Evolutionary conservation across 1,140 invertebrate species (phyloP).

Genomic region (Pseudomyrmex sp.): DNA sequence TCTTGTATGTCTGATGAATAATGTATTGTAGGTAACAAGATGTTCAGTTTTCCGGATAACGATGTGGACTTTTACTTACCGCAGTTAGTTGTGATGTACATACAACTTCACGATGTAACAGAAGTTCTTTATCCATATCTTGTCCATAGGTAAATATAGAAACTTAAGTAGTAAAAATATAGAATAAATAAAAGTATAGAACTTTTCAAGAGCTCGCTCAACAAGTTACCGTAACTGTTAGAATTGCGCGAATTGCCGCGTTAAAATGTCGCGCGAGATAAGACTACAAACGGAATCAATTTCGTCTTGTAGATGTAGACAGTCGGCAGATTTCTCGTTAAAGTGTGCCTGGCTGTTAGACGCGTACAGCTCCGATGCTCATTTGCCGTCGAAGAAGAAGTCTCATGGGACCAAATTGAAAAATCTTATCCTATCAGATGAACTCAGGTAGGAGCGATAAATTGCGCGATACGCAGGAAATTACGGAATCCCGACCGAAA

Average conservation of each 20-base stretch:
- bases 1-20: neutral
- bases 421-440: constrained; percentile 95
- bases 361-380: constrained; percentile 94
- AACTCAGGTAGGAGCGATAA: constrained; percentile 88
- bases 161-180: neutral
- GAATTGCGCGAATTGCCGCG: neutral
- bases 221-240: too few species aligned
- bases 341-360: constrained; percentile 98
- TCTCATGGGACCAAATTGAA: constrained; percentile 94
- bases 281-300: constrained; percentile 37
- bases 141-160: constrained; percentile 90
- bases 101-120: constrained; percentile 98
- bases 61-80: constrained; percentile 99
- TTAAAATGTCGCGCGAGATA: neutral
- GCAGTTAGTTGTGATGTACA: constrained; percentile 99
- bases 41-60: constrained; percentile 96
- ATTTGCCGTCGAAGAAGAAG: constrained; percentile 91
- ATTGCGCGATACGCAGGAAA: neutral
- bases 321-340: constrained; percentile 97
- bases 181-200: too few species aligned
- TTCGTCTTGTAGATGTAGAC: constrained; percentile 91
- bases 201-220: neutral
- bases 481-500: neutral
- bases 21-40: constrained; percentile 91
- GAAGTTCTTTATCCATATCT: constrained; percentile 98